phyloP scores from a whole-genome alignment of 2,888 invertebrate genomes.

The Agrochola lota region DNA sequence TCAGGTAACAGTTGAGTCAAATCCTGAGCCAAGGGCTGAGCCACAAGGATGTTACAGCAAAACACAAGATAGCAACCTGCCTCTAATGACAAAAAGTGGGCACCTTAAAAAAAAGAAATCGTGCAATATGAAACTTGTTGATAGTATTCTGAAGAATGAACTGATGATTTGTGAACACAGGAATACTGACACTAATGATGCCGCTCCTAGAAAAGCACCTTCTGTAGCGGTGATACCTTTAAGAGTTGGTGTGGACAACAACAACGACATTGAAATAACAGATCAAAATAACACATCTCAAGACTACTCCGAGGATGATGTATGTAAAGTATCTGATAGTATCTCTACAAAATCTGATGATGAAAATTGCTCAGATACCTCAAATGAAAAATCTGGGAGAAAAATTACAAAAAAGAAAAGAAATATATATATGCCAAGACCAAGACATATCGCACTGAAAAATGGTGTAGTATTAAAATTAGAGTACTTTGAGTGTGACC shows the following conservation, averaged over 20 bases:
- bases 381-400: conserved; percentile 6
- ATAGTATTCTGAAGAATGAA: conserved; percentile 83
- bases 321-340: conserved; percentile 37
- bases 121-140: conserved; percentile 76
- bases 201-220: not conserved
- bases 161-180: conserved; percentile 76
- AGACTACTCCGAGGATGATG: conserved; percentile 27
- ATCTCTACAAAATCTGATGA: conserved; percentile 7
- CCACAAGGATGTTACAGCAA: conserved; percentile 30
- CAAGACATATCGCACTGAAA: conserved; percentile 69
- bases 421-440: conserved; percentile 48
- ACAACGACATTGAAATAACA: conserved; percentile 84
- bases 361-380: not conserved
- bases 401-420: conserved; percentile 40
- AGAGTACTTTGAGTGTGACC: conserved; percentile 87
- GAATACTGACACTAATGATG: not conserved
- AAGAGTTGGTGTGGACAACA: conserved; percentile 78
- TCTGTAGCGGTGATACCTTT: not conserved
- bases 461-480: conserved; percentile 73
- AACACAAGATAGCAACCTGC: conserved; percentile 36
- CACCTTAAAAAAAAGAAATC: conserved; percentile 72
- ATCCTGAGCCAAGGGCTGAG: conserved; percentile 7
- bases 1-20: not conserved
- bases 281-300: conserved; percentile 74
- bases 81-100: conserved; percentile 73